Percentiles rank a stretch among this genome's conserved stretches.
phyloP scores from a whole-genome alignment of 2,797 vertebrate species.

The Falco biarmicus region DNA sequence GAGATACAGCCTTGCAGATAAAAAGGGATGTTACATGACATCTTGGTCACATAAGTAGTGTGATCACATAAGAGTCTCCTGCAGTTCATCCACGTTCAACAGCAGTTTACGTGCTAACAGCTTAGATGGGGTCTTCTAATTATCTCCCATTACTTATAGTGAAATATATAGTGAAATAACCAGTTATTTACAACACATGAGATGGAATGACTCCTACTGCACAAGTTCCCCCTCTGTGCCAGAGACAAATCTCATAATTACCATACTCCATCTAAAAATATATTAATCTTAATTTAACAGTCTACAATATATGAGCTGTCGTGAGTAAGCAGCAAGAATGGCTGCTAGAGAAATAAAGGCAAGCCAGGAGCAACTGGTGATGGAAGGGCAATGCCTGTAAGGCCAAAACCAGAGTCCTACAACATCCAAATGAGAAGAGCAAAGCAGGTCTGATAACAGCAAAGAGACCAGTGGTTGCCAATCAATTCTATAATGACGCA shows the following conservation, averaged over 20 bases:
- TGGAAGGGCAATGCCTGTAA: neutral
- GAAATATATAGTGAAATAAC: too few species aligned
- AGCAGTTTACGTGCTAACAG: neutral
- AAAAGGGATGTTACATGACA: neutral
- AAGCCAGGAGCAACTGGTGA: neutral
- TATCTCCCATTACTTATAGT: neutral
- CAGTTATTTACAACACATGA: neutral
- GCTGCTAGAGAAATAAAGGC: neutral
- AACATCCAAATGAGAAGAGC: neutral
- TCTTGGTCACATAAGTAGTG: neutral
- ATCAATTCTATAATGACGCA: neutral
- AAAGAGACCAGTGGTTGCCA: neutral
- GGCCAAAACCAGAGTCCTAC: neutral
- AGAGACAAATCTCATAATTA: neutral
- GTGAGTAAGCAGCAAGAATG: neutral
- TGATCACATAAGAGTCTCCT: neutral
- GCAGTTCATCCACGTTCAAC: neutral
- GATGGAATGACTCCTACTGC: neutral
- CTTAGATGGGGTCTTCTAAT: neutral
- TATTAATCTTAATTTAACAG: neutral
- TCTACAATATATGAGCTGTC: neutral
- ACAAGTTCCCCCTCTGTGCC: rapidly evolving
- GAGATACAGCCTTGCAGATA: neutral
- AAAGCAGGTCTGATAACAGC: neutral
- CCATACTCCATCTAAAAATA: neutral